Evolutionary conservation across 2,797 vertebrate species (phyloP).

Genomic region (Dermochelys coriacea): DNA sequence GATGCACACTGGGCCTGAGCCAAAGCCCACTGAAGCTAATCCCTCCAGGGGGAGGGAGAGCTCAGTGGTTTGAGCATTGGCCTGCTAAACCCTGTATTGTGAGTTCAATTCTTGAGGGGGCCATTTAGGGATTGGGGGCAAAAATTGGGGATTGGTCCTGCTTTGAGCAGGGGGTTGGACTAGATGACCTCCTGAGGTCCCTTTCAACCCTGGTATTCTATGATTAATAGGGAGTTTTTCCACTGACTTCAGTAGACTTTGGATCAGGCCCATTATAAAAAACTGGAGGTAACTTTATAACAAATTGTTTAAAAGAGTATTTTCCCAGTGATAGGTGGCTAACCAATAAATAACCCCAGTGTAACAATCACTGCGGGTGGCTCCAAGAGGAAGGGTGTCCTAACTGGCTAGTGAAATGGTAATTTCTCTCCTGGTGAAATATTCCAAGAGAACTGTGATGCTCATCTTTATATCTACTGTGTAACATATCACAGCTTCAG

Average conservation of each 20-base stretch:
- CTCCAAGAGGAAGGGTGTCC: not conserved
- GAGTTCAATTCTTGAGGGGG: no score
- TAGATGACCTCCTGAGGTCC: no score
- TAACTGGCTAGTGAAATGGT: not conserved
- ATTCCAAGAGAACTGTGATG: not conserved
- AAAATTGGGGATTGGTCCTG: no score
- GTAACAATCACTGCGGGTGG: not conserved
- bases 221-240: not conserved
- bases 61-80: no score
- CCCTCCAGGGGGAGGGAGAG: no score
- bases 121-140: no score
- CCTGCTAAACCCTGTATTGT: no score
- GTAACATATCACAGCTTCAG: not conserved
- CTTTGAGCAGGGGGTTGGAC: no score
- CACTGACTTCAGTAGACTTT: not conserved
- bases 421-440: not conserved
- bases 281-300: no score
- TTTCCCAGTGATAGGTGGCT: not conserved
- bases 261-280: not conserved
- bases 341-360: not conserved
- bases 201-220: no score
- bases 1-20: not conserved
- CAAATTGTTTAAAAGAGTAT: not conserved
- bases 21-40: not conserved
- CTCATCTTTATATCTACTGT: not conserved